Evolutionary conservation across 2,888 invertebrate genomes (phyloP).

Genomic region (Meiosimyza platycephala): DNA sequence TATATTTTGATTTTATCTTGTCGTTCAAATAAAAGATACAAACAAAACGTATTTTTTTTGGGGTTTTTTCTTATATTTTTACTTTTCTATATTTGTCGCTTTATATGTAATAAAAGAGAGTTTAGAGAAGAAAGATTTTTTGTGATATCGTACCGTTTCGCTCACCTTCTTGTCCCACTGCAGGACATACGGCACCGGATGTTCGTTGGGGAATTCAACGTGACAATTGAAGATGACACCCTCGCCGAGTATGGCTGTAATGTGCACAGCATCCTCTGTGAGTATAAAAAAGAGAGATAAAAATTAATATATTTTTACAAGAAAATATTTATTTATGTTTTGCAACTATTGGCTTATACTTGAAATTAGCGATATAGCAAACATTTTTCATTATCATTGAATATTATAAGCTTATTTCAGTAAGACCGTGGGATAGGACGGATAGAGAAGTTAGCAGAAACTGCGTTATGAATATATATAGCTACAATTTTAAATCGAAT

Average conservation of each 20-base stretch:
- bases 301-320: too few species aligned
- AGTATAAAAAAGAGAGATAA: constrained; percentile 32
- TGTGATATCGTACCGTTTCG: constrained; percentile 90
- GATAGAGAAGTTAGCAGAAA: not conserved
- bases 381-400: too few species aligned
- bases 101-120: constrained; percentile 68
- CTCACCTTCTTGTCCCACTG: constrained; percentile 99
- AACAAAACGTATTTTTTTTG: constrained; percentile 41
- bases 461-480: too few species aligned
- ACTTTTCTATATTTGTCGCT: constrained; percentile 59
- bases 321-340: too few species aligned
- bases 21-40: constrained; percentile 34
- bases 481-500: too few species aligned
- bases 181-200: constrained; percentile 96
- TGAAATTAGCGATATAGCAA: too few species aligned
- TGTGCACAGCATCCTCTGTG: constrained; percentile 88
- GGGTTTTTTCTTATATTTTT: constrained; percentile 49
- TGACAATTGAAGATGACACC: constrained; percentile 98
- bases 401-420: not conserved
- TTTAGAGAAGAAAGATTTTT: constrained; percentile 69
- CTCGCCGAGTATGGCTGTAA: constrained; percentile 96
- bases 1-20: constrained; percentile 14
- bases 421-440: not conserved
- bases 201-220: constrained; percentile 95
- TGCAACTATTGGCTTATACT: too few species aligned